Conservation (phyloP, 2,113 vertebrate species). For the Eudyptes chrysolophus region DNA sequence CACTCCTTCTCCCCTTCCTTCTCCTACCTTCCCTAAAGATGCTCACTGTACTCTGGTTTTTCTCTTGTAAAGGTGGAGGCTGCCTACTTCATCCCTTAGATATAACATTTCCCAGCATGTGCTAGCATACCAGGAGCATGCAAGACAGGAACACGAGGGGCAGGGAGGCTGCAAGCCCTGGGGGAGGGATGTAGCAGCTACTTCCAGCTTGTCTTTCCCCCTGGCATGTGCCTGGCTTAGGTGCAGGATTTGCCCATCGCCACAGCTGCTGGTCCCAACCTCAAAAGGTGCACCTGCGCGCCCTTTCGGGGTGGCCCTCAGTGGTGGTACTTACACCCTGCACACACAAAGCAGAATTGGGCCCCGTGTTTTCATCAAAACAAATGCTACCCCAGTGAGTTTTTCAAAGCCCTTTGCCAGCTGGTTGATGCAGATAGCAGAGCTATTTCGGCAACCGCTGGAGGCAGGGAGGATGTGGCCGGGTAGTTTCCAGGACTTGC, state of each 20-base stretch:
- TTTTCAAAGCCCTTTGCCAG: neutral
- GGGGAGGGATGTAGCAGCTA: neutral
- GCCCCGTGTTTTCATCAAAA: neutral
- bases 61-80: neutral
- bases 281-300: rapidly evolving
- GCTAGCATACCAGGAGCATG: neutral
- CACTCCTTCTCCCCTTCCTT: neutral
- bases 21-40: neutral
- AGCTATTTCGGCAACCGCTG: neutral
- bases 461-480: rapidly evolving
- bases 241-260: neutral
- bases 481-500: neutral
- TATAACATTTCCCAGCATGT: neutral
- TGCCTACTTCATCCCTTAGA: neutral
- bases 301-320: rapidly evolving
- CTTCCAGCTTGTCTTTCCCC: neutral
- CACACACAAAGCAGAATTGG: neutral
- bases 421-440: neutral
- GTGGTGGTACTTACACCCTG: neutral
- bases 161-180: neutral
- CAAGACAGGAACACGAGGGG: rapidly evolving
- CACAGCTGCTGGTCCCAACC: rapidly evolving
- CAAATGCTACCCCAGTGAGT: neutral
- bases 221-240: neutral
- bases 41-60: neutral